Evolutionary conservation across 1,140 invertebrate species (phyloP).

Genomic region (Periplaneta americana): DNA sequence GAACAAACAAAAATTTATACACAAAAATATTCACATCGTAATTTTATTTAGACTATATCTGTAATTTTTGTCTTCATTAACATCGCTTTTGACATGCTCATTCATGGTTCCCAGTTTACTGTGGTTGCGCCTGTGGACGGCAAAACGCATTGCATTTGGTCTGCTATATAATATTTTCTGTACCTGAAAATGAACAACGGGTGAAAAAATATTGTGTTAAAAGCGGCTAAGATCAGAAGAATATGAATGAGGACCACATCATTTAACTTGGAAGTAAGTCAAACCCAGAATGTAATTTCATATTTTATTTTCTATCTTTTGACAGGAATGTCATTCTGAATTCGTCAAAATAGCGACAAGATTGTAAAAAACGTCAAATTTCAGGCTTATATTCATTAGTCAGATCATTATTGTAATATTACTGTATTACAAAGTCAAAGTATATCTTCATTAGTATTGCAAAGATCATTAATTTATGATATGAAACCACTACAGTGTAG

Average conservation of each 20-base stretch:
- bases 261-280: slow-evolving; percentile 64
- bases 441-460: neutral
- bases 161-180: neutral
- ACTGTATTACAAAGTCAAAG: neutral
- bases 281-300: neutral
- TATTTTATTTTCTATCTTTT: neutral
- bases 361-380: neutral
- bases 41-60: neutral
- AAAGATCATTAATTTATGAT: neutral
- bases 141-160: neutral
- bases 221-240: slow-evolving; percentile 29
- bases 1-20: neutral
- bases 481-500: neutral
- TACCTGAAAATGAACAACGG: neutral
- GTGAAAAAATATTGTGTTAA: neutral
- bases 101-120: neutral
- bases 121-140: slow-evolving; percentile 1
- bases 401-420: neutral
- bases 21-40: neutral
- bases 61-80: neutral
- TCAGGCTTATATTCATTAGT: neutral
- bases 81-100: neutral
- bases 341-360: too few relatives aligned
- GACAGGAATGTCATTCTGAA: too few relatives aligned
- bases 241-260: slow-evolving; percentile 65